Base-by-base conservation (phyloP, 2,888 invertebrate genomes). In the Athrips mouffetella region DNA sequence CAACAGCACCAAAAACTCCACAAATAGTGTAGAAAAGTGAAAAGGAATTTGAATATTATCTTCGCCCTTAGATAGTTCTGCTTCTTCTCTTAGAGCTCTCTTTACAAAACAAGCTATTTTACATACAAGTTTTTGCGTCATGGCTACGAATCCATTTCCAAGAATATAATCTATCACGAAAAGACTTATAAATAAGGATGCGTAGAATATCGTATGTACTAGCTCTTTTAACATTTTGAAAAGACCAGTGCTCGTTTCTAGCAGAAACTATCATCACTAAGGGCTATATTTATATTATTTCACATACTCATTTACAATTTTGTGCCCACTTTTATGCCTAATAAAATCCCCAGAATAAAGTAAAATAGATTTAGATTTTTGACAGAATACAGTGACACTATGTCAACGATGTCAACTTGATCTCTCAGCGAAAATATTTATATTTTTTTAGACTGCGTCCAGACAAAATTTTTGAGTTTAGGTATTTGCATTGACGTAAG, bases 101-200 rank as follows among this genome's bases (percentile, higher is more conserved):
- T 53, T 76, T 0, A 81, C 55, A 7, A 75, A 73, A 53, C 80
- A 77, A 0, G 66, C 47, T 1, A 76, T 40, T 46, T 69, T 76
- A 46, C 81, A 80, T 23, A 73, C 58, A 0, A 61, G 15, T 31
- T 49, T 70, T 27, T 69, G 70, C 3, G 70, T 60, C 48, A 73
- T 60, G 5, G 74, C 71, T 2, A 78, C 59, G 25, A 81, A 69
- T 0, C 81, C 85, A 60, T 82, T 77, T 1, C 83, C 86, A 1
- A 84, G 49, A 3, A 67, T 16, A 30, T 73, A 75, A 49, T 85
- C 83, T 0, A 82, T 49, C 3, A 70, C 11, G n/a, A 83, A 63
- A 0, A 85, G 56, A 39, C 73, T 73, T 0, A 74, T 8, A 3
- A 83, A 58, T 15, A 75, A 63, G 2, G 53, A 48, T 0, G 65